Evolutionary conservation across 2,797 vertebrate species (phyloP), one percentile per base, ranked within the genome.

Genomic region (Mustela erminea): DNA sequence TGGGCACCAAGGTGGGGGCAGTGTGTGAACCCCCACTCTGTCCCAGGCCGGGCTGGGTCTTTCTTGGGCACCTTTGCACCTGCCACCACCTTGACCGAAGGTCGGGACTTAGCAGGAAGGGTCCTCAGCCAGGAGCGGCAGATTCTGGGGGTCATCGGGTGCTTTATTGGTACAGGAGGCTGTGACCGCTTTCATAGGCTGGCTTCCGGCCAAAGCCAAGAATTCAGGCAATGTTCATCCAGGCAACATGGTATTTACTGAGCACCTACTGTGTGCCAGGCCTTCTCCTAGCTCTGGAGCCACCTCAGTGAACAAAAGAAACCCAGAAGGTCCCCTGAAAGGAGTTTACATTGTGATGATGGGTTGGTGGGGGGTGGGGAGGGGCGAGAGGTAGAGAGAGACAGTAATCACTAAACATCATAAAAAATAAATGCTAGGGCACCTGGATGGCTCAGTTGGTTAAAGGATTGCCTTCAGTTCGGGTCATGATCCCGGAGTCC

Each of bases 71-170:
- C 17, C 27, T 41, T 25, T 21, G 62, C 29, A 43, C n/a, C 17
- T 25, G 4, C 27, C 1, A 0, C 2, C 72, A 1, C 15, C 20
- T 23, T 25, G 1, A 35, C 41, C 46, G 46, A 12, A 0, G 38
- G 43, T 5, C 21, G 64, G 78, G 78, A 38, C 20, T 7, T 3
- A 29, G 9, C 14, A 0, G 38, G 11, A 2, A 8, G 21, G 17
- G 56, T 4, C 1, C 46, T 74, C 25, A 13, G 1, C 4, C 3
- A 41, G 87, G 58, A 78, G 11, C 1, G 1, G 29, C 88, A 20
- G 35, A 14, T 2, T 15, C 32, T n/a, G 0, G 2, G 29, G 66
- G 68, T 14, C 32, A 32, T 8, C 3, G 29, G 23, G 74, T 15
- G 5, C 60, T 21, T 27, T 29, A 1, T 25, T 3, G 77, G 15